Conservation (phyloP, 2,797 vertebrate genomes). For the Mus caroli region DNA sequence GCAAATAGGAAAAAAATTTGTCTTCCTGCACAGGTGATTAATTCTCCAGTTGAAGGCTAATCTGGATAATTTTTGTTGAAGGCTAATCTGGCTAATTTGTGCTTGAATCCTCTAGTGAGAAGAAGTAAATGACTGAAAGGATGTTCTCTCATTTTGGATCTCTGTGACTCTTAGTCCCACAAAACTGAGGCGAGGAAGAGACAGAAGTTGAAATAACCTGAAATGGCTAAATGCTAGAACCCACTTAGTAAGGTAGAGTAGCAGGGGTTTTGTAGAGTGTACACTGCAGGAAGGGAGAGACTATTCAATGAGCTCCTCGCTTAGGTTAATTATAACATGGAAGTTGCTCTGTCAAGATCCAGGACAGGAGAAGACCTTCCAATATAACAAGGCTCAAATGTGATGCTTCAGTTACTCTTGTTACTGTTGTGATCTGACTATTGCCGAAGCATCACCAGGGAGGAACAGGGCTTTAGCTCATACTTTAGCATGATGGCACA, state of each 20-base stretch:
- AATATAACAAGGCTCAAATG: no score
- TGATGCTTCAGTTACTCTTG: not conserved
- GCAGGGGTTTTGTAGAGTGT: not conserved
- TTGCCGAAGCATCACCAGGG: not conserved
- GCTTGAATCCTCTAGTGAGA: not conserved
- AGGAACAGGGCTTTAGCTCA: not conserved
- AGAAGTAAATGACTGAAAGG: not conserved
- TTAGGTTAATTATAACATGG: not conserved
- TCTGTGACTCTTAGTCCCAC: not conserved
- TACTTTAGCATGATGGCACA: rapidly evolving
- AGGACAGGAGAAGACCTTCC: not conserved
- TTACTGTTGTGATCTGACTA: not conserved
- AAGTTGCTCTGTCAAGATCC: not conserved
- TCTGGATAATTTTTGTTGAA: not conserved
- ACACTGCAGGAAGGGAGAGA: not conserved
- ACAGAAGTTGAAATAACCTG: rapidly evolving
- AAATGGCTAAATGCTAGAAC: not conserved
- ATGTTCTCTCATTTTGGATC: not conserved
- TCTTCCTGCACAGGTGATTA: not conserved
- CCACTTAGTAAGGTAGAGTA: not conserved
- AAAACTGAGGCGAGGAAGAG: not conserved
- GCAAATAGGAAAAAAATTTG: not conserved
- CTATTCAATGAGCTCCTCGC: rapidly evolving
- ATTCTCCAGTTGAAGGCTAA: not conserved
- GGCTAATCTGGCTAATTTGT: not conserved